A percentile compares a stretch with the other conserved stretches of the same genome.
Conservation (phyloP, 2,797 vertebrate genomes). For the Cottoperca gobio region DNA sequence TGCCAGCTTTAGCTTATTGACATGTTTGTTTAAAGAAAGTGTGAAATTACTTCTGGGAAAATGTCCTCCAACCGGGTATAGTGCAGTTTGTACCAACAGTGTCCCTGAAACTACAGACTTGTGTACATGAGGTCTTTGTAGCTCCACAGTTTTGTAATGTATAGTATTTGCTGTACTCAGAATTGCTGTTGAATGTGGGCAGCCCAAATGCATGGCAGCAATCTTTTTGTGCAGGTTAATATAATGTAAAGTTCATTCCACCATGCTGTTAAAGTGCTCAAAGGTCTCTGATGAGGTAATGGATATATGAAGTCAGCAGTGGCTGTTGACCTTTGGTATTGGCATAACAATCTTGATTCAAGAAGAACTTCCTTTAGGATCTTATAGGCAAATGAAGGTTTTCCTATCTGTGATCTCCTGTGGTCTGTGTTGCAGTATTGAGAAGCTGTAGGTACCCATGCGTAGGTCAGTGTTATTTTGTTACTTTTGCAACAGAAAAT, state of each 20-base stretch:
- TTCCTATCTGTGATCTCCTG: fast-evolving
- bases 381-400: neutral
- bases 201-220: slow-evolving; percentile 8
- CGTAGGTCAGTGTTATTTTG: neutral
- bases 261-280: slow-evolving; percentile 41
- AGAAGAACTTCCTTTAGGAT: neutral
- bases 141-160: slow-evolving; percentile 3
- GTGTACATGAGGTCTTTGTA: slow-evolving; percentile 1
- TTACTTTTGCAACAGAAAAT: neutral
- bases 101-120: neutral
- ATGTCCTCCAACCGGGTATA: neutral
- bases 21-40: slow-evolving; percentile 39
- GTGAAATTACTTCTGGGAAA: slow-evolving; percentile 25
- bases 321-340: slow-evolving; percentile 26
- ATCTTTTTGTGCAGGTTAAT: slow-evolving; percentile 6
- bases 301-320: slow-evolving; percentile 29
- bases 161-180: slow-evolving; percentile 12
- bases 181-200: slow-evolving; percentile 10
- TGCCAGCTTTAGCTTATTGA: slow-evolving; percentile 20
- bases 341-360: neutral
- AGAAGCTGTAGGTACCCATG: neutral
- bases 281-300: slow-evolving; percentile 51
- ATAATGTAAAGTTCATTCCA: slow-evolving; percentile 30
- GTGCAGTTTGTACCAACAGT: neutral
- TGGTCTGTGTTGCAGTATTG: neutral